Evolutionary conservation across 2,113 vertebrate genomes (phyloP), one percentile per base, ranked within the genome.

Genomic region (Plecotus auritus): DNA sequence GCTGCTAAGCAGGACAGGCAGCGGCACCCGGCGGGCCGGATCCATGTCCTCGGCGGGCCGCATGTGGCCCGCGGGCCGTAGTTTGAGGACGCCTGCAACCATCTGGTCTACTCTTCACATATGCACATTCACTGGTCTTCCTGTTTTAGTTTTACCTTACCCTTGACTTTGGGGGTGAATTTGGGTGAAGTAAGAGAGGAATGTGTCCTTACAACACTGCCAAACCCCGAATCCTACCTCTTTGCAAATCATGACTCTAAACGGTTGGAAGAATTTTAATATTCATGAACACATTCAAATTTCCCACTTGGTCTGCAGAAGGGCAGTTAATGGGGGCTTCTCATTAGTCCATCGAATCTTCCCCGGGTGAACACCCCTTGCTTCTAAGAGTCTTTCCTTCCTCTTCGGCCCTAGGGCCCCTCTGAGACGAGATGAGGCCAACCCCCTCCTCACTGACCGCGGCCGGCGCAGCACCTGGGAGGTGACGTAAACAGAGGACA

Each of bases 381-480:
- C 78, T 35, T 47, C 30, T 56, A 16, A 13, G 6, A 40, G 47
- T 40, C 51, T 95, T 61, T n/a, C 54, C 22, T 51, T 88, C 42
- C 26, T 90, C 42, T 78, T 67, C 13, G 5, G 59, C 37, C 82
- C 76, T 28, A 32, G 51, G 32, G 28, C 18, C 42, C 20, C 23
- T 66, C 28, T 37, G 69, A 32, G 12, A 67, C 1, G 2, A 47
- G 47, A 18, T 37, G 28, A 59, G 64, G 14, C 3, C 0, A n/a
- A 20, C 4, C 28, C 59, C 5, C 7, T 28, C 66, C 14, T 26
- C 66, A 3, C 7, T 28, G 35, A 9, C 61, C 76, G 30, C 84
- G 54, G 28, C 56, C 40, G 9, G 61, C 4, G 0, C 32, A 0
- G 64, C 85, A 23, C 10, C 4, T 0, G 7, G 32, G 28, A 40